phyloP scores from a whole-genome alignment of 2,888 invertebrate genomes.

The Agriotes lineatus region DNA sequence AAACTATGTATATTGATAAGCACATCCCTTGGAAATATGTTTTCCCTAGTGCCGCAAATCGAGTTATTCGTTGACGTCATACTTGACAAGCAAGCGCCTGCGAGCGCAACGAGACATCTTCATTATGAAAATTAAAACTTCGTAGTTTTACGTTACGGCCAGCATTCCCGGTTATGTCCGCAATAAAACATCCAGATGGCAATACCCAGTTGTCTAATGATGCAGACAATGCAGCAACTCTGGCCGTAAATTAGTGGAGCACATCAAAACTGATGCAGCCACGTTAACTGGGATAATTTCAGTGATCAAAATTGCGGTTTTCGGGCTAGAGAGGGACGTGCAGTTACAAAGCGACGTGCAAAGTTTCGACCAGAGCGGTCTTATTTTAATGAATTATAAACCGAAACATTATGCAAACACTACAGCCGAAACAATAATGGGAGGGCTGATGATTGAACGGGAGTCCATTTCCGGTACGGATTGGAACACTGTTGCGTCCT shows the following conservation, averaged over 20 bases:
- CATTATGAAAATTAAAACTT: neutral
- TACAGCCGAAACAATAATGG: neutral
- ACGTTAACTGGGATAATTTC: neutral
- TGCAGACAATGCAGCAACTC: conserved; percentile 15
- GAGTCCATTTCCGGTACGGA: neutral
- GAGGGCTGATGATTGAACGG: neutral
- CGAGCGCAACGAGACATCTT: too few species aligned
- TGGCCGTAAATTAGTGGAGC: conserved; percentile 6
- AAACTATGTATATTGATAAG: too few species aligned
- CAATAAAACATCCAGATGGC: neutral
- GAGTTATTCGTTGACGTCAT: too few species aligned
- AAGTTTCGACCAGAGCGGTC: neutral
- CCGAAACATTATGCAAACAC: conserved; percentile 5
- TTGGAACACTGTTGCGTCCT: too few species aligned
- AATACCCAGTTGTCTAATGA: conserved; percentile 6
- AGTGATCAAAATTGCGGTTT: neutral
- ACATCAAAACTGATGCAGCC: neutral
- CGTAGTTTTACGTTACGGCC: neutral
- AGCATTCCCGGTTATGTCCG: neutral
- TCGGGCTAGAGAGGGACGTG: neutral
- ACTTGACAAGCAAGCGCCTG: too few species aligned
- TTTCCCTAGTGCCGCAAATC: too few species aligned
- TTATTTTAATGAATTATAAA: conserved; percentile 10
- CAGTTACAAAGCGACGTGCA: neutral
- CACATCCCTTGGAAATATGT: too few species aligned